A percentile compares a stretch with the other conserved stretches of the same genome.
Evolutionary conservation across 2,888 invertebrate species (phyloP).

Genomic region (Drosophila mettleri): DNA sequence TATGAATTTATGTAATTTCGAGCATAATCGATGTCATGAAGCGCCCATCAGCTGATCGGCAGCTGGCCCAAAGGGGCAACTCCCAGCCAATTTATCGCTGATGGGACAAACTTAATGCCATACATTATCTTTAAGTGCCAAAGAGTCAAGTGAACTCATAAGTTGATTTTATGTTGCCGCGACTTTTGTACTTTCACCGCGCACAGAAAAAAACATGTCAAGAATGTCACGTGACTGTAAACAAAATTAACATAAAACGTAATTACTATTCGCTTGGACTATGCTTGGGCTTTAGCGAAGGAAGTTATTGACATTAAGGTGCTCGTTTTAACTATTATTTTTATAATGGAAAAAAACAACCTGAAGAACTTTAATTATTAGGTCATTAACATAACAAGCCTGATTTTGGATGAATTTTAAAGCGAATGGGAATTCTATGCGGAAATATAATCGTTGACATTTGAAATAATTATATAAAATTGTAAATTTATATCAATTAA

Average conservation of each 20-base stretch:
- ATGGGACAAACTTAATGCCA: slow-evolving; percentile 32
- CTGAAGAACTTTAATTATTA: too few species aligned
- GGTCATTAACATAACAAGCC: too few species aligned
- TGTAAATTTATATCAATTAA: too few species aligned
- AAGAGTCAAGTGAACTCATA: slow-evolving; percentile 21
- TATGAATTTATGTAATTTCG: slow-evolving; percentile 26
- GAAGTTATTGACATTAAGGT: slow-evolving; percentile 15
- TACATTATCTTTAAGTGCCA: slow-evolving; percentile 34
- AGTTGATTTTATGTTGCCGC: slow-evolving; percentile 4
- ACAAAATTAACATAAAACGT: neutral
- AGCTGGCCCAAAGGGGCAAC: slow-evolving; percentile 1
- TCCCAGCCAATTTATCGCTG: slow-evolving; percentile 3
- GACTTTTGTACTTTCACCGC: slow-evolving; percentile 39
- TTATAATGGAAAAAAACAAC: neutral
- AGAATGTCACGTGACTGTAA: slow-evolving; percentile 12
- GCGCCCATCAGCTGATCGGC: slow-evolving; percentile 29
- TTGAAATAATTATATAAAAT: too few species aligned
- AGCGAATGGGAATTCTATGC: too few species aligned
- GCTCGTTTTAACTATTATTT: neutral
- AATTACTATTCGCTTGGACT: neutral
- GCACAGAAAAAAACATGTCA: slow-evolving; percentile 1
- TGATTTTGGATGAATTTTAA: too few species aligned
- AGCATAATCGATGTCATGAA: slow-evolving; percentile 22
- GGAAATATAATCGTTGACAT: too few species aligned
- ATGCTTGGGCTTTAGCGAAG: neutral